A percentile compares a stretch with the other conserved stretches of the same genome.
These are phyloP conservation scores for Automeris io DNA, from an alignment of 2,888 invertebrate species.

Conservation along the genomic window DNA sequence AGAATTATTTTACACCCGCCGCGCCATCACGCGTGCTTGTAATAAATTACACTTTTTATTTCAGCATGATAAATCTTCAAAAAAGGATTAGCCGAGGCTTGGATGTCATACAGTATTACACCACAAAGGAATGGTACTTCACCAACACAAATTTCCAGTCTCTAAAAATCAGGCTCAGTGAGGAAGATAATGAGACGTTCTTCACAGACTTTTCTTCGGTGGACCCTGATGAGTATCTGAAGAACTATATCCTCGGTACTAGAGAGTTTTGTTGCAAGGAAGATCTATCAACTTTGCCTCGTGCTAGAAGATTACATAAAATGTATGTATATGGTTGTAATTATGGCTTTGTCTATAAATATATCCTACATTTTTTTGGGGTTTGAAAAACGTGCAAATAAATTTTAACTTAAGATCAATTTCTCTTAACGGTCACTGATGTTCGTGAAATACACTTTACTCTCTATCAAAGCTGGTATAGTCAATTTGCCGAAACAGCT, in stretches of 20 bases:
- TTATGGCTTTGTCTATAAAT: no score
- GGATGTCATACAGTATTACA: conserved; percentile 85
- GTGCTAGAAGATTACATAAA: conserved; percentile 79
- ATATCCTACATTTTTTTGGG: no score
- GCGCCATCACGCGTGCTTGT: no score
- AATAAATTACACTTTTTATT: conserved; percentile 27
- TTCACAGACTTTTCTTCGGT: conserved; percentile 57
- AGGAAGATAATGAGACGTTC: conserved; percentile 79
- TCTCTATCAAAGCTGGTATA: no score
- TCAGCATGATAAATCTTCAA: conserved; percentile 80
- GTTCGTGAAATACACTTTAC: no score
- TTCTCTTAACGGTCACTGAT: no score
- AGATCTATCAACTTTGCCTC: conserved; percentile 83
- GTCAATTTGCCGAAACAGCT: no score
- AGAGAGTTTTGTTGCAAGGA: conserved; percentile 89
- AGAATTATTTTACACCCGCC: no score
- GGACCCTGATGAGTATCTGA: conserved; percentile 40
- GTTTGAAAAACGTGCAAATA: no score
- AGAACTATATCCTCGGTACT: conserved; percentile 83
- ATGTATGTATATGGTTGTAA: conserved; percentile 59
- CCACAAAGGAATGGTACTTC: conserved; percentile 89
- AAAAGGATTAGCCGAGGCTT: conserved; percentile 79
- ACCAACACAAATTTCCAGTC: conserved; percentile 77
- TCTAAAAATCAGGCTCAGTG: conserved; percentile 72
- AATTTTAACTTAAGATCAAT: no score